A percentile compares a stretch with the other conserved stretches of the same genome.
Conservation (phyloP, 37 sponge, comb jelly and placozoan species). For the Halichondria panicea region DNA sequence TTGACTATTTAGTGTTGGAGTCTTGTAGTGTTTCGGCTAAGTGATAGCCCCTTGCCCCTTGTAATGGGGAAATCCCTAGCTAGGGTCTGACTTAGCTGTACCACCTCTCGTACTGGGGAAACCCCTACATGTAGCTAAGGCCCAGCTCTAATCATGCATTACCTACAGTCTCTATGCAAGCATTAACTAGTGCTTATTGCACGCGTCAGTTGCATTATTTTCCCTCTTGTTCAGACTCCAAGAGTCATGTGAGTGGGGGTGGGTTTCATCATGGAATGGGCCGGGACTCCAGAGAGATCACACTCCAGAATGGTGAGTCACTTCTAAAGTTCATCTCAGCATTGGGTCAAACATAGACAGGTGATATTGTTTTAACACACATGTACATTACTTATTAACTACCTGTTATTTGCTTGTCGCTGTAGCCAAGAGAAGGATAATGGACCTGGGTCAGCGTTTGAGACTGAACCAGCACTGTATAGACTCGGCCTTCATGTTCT, state of each 20-base stretch:
- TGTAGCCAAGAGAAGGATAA: constrained; percentile 80
- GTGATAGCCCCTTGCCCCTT: no score
- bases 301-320: constrained; percentile 73
- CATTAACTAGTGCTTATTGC: neutral
- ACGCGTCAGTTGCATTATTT: neutral
- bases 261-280: constrained; percentile 74
- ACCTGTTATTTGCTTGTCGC: neutral
- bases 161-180: no score
- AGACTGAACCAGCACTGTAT: constrained; percentile 93
- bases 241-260: constrained; percentile 42
- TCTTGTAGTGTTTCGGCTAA: no score
- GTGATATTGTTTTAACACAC: neutral
- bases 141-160: no score
- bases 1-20: no score
- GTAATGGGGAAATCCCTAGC: no score
- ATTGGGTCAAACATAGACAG: neutral
- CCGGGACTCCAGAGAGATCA: constrained; percentile 78
- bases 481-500: constrained; percentile 95
- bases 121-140: no score
- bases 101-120: no score
- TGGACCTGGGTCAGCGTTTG: constrained; percentile 72
- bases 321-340: no score
- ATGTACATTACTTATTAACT: neutral
- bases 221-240: constrained; percentile 26
- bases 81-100: no score